Evolutionary conservation across 2,113 vertebrate species (phyloP).

Genomic region (Boulengeromyrus knoepffleri): DNA sequence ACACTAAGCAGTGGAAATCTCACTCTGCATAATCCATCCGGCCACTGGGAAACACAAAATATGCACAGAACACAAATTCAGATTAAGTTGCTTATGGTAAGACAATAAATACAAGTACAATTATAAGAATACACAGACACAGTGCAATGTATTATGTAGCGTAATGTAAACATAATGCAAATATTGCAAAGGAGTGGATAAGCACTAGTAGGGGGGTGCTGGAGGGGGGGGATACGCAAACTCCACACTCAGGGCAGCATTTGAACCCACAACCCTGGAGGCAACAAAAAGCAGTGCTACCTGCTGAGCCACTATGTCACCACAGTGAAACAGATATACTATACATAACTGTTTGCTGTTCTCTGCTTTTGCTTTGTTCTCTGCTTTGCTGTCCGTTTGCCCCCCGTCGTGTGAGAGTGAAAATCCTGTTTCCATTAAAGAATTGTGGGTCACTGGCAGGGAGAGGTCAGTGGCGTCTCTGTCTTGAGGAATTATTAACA

Average conservation of each 20-base stretch:
- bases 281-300: neutral
- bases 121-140: neutral
- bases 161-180: neutral
- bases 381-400: neutral
- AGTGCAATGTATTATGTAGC: neutral
- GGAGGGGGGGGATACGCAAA: neutral
- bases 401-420: neutral
- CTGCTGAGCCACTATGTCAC: neutral
- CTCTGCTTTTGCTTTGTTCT: neutral
- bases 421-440: neutral
- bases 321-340: neutral
- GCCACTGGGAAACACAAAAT: neutral
- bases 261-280: neutral
- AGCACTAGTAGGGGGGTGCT: neutral
- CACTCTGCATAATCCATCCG: neutral
- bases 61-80: neutral
- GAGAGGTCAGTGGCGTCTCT: neutral
- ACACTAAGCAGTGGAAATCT: neutral
- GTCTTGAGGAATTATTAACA: slow-evolving; percentile 8
- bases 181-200: neutral
- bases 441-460: neutral
- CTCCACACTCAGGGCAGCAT: neutral
- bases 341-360: neutral
- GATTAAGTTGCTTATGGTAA: neutral
- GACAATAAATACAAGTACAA: neutral